Evolutionary conservation across 2,797 vertebrate species (phyloP).

Genomic region (Myiothlypis chrysogaster): DNA sequence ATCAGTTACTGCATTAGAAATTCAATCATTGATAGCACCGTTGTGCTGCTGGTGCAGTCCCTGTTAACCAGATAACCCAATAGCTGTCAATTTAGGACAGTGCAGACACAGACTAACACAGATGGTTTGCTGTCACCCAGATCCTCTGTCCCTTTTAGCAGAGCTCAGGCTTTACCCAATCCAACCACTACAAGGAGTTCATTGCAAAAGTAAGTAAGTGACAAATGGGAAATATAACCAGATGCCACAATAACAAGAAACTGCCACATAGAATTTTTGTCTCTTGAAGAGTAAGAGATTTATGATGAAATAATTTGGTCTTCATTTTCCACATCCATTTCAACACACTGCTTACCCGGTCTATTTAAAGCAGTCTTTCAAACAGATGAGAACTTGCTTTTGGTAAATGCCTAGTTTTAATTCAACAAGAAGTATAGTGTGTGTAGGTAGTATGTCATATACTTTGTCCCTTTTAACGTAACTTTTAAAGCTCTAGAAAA

Average conservation of each 20-base stretch:
- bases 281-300: neutral
- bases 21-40: neutral
- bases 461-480: neutral
- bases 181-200: neutral
- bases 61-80: neutral
- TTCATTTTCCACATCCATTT: neutral
- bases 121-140: neutral
- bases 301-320: neutral
- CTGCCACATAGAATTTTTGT: neutral
- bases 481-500: neutral
- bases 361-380: neutral
- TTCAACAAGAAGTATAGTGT: neutral
- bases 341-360: neutral
- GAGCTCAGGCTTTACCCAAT: neutral
- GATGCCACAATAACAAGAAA: neutral
- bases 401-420: neutral
- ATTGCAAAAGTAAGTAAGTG: neutral
- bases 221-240: neutral
- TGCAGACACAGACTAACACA: neutral
- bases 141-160: neutral
- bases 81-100: neutral
- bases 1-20: neutral
- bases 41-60: neutral
- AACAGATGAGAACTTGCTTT: neutral
- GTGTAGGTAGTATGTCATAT: neutral